Conservation (phyloP, 37 sponge, comb jelly and placozoan species). For the Axinella damicornis region DNA sequence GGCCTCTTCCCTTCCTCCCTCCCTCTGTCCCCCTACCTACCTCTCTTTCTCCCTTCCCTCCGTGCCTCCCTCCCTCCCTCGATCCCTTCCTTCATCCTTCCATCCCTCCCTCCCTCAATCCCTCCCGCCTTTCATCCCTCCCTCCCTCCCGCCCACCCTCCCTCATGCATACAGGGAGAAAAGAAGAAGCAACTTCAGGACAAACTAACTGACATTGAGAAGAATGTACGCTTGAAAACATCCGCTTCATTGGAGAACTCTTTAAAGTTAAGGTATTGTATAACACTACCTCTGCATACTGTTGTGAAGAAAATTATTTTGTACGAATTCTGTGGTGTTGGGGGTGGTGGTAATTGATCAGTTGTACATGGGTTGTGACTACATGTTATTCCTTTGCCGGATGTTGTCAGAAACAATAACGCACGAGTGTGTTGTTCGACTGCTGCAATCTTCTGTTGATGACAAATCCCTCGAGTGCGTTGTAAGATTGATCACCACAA, state of each 20-base stretch:
- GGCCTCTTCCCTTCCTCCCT: no score
- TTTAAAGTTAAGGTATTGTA: conserved; percentile 72
- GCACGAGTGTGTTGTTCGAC: conserved; percentile 83
- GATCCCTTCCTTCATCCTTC: no score
- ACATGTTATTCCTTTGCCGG: conserved; percentile 36
- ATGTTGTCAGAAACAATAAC: conserved; percentile 87
- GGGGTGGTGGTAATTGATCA: no score
- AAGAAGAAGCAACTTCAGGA: conserved; percentile 46
- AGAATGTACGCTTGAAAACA: conserved; percentile 75
- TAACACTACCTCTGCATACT: no score
- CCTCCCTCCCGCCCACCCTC: no score
- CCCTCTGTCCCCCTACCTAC: no score
- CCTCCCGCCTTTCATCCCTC: not conserved
- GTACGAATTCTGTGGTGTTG: not conserved
- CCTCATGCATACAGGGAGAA: conserved; percentile 37
- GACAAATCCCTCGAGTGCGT: conserved; percentile 85
- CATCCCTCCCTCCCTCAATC: not conserved
- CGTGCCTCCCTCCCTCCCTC: no score
- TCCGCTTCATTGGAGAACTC: conserved; percentile 90
- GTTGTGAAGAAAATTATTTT: no score
- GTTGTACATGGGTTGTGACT: no score
- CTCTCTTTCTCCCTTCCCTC: no score
- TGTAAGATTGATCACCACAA: conserved; percentile 77
- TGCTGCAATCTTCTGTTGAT: conserved; percentile 71
- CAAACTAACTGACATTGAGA: conserved; percentile 37